These are phyloP conservation scores for Acromyrmex echinatior DNA, from an alignment of 1,140 invertebrate species.

Conservation along the genomic window DNA sequence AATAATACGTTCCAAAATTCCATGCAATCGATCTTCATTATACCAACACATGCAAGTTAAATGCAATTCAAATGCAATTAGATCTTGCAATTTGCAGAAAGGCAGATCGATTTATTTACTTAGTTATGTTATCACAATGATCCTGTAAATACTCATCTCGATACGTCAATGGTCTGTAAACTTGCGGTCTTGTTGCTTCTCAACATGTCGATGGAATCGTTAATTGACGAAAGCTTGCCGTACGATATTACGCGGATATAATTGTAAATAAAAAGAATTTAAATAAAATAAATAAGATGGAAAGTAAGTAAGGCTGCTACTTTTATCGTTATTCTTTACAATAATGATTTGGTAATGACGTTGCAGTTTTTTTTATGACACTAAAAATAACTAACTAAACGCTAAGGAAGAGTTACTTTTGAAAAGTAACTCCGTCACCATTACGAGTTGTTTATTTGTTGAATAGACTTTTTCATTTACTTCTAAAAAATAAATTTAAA, in stretches of 20 bases:
- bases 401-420: no score
- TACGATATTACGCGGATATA: slow-evolving; percentile 81
- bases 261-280: no score
- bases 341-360: no score
- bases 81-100: neutral
- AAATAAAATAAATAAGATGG: no score
- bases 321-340: no score
- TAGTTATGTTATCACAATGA: slow-evolving; percentile 84
- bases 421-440: no score
- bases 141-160: slow-evolving; percentile 85
- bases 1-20: slow-evolving; percentile 82
- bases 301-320: no score
- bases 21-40: slow-evolving; percentile 82
- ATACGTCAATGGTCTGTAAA: slow-evolving; percentile 82
- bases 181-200: slow-evolving; percentile 78
- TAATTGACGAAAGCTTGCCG: slow-evolving; percentile 73
- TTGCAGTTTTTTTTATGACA: no score
- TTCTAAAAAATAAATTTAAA: no score
- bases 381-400: no score
- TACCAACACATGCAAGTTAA: slow-evolving; percentile 28
- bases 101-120: slow-evolving; percentile 61
- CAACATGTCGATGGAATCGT: slow-evolving; percentile 74
- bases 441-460: no score
- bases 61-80: neutral
- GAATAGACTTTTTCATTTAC: no score